Evolutionary conservation across 2,113 vertebrate genomes (phyloP), one percentile per base, ranked within the genome.

Genomic region (Reinhardtius hippoglossoides): DNA sequence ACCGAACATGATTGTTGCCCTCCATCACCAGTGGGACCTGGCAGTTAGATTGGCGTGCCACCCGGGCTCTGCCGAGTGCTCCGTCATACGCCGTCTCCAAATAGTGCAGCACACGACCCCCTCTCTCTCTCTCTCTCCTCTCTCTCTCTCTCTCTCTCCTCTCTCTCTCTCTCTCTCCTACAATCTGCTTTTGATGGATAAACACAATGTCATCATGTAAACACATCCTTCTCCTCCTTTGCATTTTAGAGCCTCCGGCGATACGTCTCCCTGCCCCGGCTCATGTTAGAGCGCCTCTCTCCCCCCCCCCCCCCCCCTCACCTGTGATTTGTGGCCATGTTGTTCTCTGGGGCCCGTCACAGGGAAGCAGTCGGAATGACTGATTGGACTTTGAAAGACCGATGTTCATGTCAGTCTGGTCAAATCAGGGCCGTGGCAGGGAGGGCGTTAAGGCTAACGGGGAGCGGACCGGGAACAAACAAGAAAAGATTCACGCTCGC

Each of bases 291-390:
- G 71, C 46, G 67, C 63, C 85, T 81, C 72, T 50, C 71, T n/a
- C 59, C 27, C 27, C 4, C 31, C 71, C 71, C 23, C 59, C 27
- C 27, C 4, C 31, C 71, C n/a, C 59, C 78, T 90, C 91, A 87
- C 90, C 81, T 90, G 89, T 88, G 88, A 90, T 94, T 93, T 92
- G 90, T 92, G 85, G 81, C 78, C 84, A 54, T 87, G 91, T 89
- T 91, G 91, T 91, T 91, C 91, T 90, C 84, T 88, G 24, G 24
- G 81, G 81, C 84, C 86, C 85, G 90, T 92, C 89, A 87, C 83
- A 76, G 62, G 78, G 71, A 82, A 80, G 87, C 88, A 80, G 83
- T 83, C 75, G 81, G 86, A 85, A 82, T 88, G 92, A 93, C 90
- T 91, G 90, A 93, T 92, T 88, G 89, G 84, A 84, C 84, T 84